Evolutionary conservation across 2,888 invertebrate genomes (phyloP).

Genomic region (Bembecia ichneumoniformis): DNA sequence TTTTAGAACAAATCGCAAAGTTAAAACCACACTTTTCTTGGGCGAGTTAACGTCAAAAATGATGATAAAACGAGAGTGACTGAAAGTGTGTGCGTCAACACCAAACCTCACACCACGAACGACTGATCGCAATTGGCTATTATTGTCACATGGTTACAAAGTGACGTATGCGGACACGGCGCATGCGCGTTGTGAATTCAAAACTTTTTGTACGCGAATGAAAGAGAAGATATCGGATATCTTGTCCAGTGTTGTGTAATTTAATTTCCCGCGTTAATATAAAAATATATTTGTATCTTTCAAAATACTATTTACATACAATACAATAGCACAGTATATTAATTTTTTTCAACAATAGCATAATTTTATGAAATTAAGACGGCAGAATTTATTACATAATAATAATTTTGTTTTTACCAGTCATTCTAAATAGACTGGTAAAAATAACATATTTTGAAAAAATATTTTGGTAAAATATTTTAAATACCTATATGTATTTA

Average conservation of each 20-base stretch:
- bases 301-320: no score
- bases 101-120: constrained; percentile 39
- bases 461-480: no score
- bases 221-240: constrained; percentile 17
- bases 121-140: constrained; percentile 43
- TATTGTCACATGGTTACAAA: constrained; percentile 37
- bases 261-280: background rate
- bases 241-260: background rate
- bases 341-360: no score
- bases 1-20: constrained; percentile 7
- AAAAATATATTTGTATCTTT: no score
- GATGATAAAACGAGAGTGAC: constrained; percentile 24
- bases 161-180: constrained; percentile 45
- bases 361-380: no score
- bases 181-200: constrained; percentile 47
- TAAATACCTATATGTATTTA: no score
- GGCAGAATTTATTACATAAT: no score
- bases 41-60: constrained; percentile 38
- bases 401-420: no score
- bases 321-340: no score
- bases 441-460: no score
- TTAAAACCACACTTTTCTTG: background rate
- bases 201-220: constrained; percentile 38
- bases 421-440: no score
- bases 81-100: constrained; percentile 26